Percentiles rank a stretch among this genome's conserved stretches.
Evolutionary conservation across 2,113 vertebrate species (phyloP).

Genomic region (Perccottus glenii): DNA sequence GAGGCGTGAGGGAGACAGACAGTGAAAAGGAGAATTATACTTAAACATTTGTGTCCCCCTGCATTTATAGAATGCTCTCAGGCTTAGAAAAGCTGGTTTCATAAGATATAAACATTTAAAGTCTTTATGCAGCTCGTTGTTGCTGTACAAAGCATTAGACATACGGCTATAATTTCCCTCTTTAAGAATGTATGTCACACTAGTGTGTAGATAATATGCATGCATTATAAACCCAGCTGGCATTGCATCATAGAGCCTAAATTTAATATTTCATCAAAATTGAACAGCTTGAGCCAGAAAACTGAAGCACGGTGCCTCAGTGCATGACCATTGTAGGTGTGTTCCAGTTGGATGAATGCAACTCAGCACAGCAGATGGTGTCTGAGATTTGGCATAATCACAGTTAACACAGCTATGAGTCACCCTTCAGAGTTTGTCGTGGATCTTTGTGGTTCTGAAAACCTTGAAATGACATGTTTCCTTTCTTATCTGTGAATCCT

Average conservation of each 20-base stretch:
- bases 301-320: background rate
- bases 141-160: background rate
- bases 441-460: slow-evolving; percentile 1
- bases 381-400: slow-evolving; percentile 44
- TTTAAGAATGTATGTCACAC: background rate
- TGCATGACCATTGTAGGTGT: slow-evolving; percentile 22
- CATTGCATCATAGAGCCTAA: background rate
- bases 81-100: background rate
- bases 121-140: too few relatives aligned
- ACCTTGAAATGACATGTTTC: background rate
- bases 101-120: background rate
- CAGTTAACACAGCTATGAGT: slow-evolving; percentile 20
- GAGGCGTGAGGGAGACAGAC: too few relatives aligned
- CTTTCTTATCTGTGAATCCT: too few relatives aligned
- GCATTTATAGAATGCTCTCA: background rate
- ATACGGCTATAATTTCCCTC: background rate
- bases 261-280: slow-evolving; percentile 21
- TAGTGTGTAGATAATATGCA: slow-evolving; percentile 7
- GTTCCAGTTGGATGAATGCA: slow-evolving; percentile 26
- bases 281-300: slow-evolving; percentile 7
- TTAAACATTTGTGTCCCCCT: background rate
- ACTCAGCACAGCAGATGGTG: slow-evolving; percentile 44
- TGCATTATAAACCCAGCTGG: slow-evolving; percentile 17
- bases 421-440: slow-evolving; percentile 1
- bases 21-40: too few relatives aligned